Base-by-base conservation (phyloP, 2,113 vertebrate genomes). In the Eonycteris spelaea region DNA sequence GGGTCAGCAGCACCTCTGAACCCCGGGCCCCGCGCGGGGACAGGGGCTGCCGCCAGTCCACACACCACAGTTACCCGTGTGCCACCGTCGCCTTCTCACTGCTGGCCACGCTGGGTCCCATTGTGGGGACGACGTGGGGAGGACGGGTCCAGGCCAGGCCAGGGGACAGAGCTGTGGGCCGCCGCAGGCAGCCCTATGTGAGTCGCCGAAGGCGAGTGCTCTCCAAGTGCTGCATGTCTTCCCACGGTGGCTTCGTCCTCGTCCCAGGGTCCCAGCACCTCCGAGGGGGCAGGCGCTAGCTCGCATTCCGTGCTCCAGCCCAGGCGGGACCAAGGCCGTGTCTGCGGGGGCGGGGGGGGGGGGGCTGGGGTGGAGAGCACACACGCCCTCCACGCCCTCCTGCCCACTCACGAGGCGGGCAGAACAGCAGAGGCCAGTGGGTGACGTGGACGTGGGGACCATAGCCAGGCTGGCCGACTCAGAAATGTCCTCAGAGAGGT, bases 381-480 rank as follows among this genome's bases (percentile, higher is more conserved):
- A 8, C 8, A 1, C 48, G 48, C 13, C 48, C 48, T 48, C 7
- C 30, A 33, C 19, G 1, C 22, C 0, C 3, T 48, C 48, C 51
- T 1, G 1, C 61, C 45, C 13, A 28, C 7, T 51, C 15, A 51
- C 15, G 51, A 16, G 51, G 4, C 28, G 48, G 45, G 16, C 33
- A 19, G 4, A 33, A 38, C 73, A 51, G 3, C 13, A 10, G 33
- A 48, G 57, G 73, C 84, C n/a, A 0, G 19, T 18, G 63, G 70
- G 38, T 26, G 5, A 90, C 51, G 92, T 38, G 71, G 83, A 78
- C 92, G 71, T 84, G 91, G 94, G 97, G 73, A 88, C 73, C 97
- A 84, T 94, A 95, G 98, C 98, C 95, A 79, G 43, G 96, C 95
- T 87, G 94, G 97, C 97, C 94, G 79, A 24, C 89, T 79, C 88